Percentiles rank a stretch among this genome's conserved stretches.
Conservation (phyloP, 1,140 invertebrate genomes). For the Limonius californicus region DNA sequence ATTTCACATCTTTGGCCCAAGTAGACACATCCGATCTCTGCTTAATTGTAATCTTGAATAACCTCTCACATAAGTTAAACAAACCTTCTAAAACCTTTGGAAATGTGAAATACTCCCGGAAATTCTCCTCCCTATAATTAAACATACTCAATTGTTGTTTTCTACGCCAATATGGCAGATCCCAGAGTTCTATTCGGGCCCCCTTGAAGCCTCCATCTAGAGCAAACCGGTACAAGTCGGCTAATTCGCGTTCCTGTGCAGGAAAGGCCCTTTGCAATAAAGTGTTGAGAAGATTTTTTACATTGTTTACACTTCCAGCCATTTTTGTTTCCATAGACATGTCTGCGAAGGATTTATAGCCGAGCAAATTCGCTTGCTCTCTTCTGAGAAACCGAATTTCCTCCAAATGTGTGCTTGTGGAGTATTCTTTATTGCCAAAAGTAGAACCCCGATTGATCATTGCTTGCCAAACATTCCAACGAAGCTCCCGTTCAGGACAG, state of each 20-base stretch:
- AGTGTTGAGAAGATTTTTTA: constrained; percentile 68
- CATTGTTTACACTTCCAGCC: constrained; percentile 77
- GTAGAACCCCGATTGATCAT: constrained; percentile 66
- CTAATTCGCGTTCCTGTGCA: constrained; percentile 72
- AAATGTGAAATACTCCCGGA: constrained; percentile 81
- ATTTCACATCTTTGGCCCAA: constrained; percentile 85
- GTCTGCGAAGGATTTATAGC: constrained; percentile 74
- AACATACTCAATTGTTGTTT: constrained; percentile 63
- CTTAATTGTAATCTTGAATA: constrained; percentile 82
- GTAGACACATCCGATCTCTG: constrained; percentile 60
- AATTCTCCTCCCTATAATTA: constrained; percentile 64
- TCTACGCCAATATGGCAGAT: constrained; percentile 82
- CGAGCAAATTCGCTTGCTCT: constrained; percentile 71
- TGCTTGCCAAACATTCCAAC: constrained; percentile 83
- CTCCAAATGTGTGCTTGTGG: constrained; percentile 72
- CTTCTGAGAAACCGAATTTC: constrained; percentile 50
- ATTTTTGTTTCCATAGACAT: constrained; percentile 95
- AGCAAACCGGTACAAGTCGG: constrained; percentile 71
- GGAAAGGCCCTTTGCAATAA: constrained; percentile 64
- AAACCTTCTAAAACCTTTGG: constrained; percentile 71
- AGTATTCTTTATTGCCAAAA: constrained; percentile 58
- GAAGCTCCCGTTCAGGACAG: constrained; percentile 69
- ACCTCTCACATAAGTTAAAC: constrained; percentile 66
- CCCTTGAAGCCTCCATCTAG: constrained; percentile 65
- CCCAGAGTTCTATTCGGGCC: constrained; percentile 69